Evolutionary conservation across 2,113 vertebrate genomes (phyloP), one percentile per base, ranked within the genome.

Genomic region (Rhinogobius similis): DNA sequence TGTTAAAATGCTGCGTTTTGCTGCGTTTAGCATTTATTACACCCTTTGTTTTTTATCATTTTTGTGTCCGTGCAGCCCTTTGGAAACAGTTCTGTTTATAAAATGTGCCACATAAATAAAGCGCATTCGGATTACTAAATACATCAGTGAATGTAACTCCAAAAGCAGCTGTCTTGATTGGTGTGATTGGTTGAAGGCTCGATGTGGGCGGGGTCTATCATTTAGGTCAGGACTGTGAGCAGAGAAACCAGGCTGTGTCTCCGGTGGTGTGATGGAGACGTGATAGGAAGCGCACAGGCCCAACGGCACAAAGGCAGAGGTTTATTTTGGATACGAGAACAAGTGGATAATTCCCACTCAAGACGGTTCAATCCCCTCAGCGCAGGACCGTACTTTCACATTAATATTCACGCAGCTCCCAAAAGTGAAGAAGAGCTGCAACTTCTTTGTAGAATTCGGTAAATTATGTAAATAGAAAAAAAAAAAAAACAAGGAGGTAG

Each of bases 301-400:
- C 50, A 75, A 77, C 65, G 68, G 80, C 66, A 73, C 64, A 78
- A 70, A 67, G 82, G 75, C 62, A 85, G 75, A 76, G 86, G 85
- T 90, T 91, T 89, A 89, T 88, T 85, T 87, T 82, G 87, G 89
- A 90, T 86, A 85, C 84, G 80, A 77, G 79, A 78, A 79, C 84
- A 83, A 68, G 71, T 73, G 62, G 59, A 73, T 77, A 88, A 89
- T 91, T 92, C 90, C 86, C 77, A 75, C 72, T 71, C 43, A 18
- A 85, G 79, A 36, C 6, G 65, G 86, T 82, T 82, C 80, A 88
- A 91, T 90, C 86, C 88, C 81, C 78, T 48, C 73, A 71, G 67
- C 77, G 65, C 66, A 43, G n/a, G 62, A 41, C 55, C 65, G 72
- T 12, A 11, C 67, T 23, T 80, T 71, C 65, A 76, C 24, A 65